Evolutionary conservation across 2,888 invertebrate species (phyloP).

Genomic region (Oscheius sp.): DNA sequence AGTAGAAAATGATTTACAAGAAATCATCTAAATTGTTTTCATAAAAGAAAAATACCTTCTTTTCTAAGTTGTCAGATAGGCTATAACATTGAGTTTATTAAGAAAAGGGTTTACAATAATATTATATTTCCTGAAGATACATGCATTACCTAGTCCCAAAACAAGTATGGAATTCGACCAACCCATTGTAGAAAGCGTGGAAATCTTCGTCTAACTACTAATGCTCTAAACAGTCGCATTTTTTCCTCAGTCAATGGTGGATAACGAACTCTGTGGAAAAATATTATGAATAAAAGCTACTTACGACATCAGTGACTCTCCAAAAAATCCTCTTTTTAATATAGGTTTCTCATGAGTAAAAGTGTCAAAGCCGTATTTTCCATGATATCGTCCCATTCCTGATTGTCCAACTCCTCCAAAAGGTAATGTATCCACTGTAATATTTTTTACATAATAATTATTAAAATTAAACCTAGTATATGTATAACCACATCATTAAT

Average conservation of each 20-base stretch:
- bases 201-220: slow-evolving; percentile 45
- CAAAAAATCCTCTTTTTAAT: slow-evolving; percentile 66
- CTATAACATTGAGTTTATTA: neutral
- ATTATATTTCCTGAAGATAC: neutral
- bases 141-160: neutral
- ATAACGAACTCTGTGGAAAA: slow-evolving; percentile 54
- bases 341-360: slow-evolving; percentile 87
- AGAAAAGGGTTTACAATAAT: neutral
- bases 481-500: slow-evolving; percentile 79
- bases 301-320: slow-evolving; percentile 60
- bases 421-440: slow-evolving; percentile 85
- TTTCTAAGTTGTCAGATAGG: neutral
- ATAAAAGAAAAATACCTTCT: neutral
- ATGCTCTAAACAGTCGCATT: slow-evolving; percentile 44
- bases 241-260: slow-evolving; percentile 61
- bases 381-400: slow-evolving; percentile 93
- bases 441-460: too few relatives aligned
- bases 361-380: slow-evolving; percentile 83
- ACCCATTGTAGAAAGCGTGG: slow-evolving; percentile 35
- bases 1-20: neutral
- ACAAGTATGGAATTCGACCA: slow-evolving; percentile 35
- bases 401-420: slow-evolving; percentile 95
- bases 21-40: slow-evolving; percentile 3
- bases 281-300: slow-evolving; percentile 6
- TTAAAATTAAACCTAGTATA: slow-evolving; percentile 5